phyloP scores from a whole-genome alignment of 2,113 vertebrate species.

The Peromyscus leucopus region DNA sequence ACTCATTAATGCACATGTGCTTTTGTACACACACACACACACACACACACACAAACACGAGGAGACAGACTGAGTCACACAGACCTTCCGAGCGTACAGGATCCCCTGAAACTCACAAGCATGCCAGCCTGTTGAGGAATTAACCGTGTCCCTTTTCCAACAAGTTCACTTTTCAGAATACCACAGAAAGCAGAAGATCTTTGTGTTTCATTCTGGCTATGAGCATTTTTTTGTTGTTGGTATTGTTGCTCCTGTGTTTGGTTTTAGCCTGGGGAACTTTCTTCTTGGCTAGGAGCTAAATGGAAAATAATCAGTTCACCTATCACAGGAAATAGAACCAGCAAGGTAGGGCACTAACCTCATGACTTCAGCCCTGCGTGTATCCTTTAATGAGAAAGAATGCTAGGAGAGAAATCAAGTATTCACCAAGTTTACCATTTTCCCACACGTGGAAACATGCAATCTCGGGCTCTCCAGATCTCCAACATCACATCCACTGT shows the following conservation, averaged over 20 bases:
- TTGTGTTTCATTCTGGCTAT: constrained; percentile 51
- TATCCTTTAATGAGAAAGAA: constrained; percentile 24
- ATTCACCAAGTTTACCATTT: constrained; percentile 38
- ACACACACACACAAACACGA: not conserved
- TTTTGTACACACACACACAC: not conserved
- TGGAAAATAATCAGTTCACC: constrained; percentile 61
- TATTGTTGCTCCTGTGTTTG: not conserved
- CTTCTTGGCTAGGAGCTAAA: constrained; percentile 53
- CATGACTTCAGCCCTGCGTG: not conserved
- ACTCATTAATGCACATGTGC: not conserved
- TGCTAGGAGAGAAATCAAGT: constrained; percentile 24
- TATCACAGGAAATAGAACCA: constrained; percentile 54
- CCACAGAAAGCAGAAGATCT: constrained; percentile 60
- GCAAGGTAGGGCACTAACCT: constrained; percentile 56
- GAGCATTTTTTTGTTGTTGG: not conserved
- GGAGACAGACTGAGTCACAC: not conserved
- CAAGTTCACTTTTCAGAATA: constrained; percentile 70
- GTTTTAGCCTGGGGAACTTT: constrained; percentile 59
- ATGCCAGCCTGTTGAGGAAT: constrained; percentile 67
- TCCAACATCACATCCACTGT: constrained; percentile 23
- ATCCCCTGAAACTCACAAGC: constrained; percentile 64
- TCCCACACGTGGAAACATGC: constrained; percentile 39
- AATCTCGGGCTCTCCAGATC: constrained; percentile 37
- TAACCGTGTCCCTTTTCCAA: constrained; percentile 65
- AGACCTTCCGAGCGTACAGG: constrained; percentile 51